phyloP scores from a whole-genome alignment of 2,888 invertebrate species.

The Clanis bilineata region DNA sequence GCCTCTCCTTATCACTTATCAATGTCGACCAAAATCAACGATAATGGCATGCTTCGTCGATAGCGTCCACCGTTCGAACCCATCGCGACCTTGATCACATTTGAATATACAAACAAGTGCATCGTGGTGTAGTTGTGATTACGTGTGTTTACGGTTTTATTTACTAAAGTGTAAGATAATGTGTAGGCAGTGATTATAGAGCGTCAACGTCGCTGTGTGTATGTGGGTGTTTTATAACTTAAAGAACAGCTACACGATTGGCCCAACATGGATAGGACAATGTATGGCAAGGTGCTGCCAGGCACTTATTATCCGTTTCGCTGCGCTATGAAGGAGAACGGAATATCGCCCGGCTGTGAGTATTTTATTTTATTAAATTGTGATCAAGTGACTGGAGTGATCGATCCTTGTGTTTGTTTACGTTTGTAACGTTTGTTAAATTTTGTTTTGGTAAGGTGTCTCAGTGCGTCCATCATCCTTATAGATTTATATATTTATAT shows the following conservation, averaged over 20 bases:
- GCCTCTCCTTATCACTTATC: constrained; percentile 67
- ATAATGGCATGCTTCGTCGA: constrained; percentile 44
- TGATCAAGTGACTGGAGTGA: too few relatives aligned
- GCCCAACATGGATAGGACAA: constrained; percentile 91
- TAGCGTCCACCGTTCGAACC: constrained; percentile 37
- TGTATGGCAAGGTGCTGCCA: constrained; percentile 94
- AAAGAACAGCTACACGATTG: constrained; percentile 66
- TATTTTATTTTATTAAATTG: constrained; percentile 57
- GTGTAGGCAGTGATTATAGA: constrained; percentile 79
- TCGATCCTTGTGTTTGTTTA: constrained; percentile 21
- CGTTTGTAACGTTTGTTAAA: constrained; percentile 37
- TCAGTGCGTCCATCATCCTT: constrained; percentile 26
- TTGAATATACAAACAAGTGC: constrained; percentile 31
- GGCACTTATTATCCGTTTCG: constrained; percentile 93
- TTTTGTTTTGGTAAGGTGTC: constrained; percentile 58
- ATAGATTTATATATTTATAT: too few relatives aligned
- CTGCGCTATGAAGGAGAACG: constrained; percentile 90
- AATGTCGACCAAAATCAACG: constrained; percentile 52
- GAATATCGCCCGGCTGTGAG: constrained; percentile 94
- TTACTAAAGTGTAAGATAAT: constrained; percentile 43
- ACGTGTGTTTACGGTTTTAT: constrained; percentile 53
- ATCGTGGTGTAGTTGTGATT: constrained; percentile 31
- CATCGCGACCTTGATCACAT: constrained; percentile 44
- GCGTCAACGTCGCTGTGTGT: constrained; percentile 57
- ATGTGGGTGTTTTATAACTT: constrained; percentile 73